phyloP scores from a whole-genome alignment of 2,113 vertebrate species.

The Bujurquina vittata region DNA sequence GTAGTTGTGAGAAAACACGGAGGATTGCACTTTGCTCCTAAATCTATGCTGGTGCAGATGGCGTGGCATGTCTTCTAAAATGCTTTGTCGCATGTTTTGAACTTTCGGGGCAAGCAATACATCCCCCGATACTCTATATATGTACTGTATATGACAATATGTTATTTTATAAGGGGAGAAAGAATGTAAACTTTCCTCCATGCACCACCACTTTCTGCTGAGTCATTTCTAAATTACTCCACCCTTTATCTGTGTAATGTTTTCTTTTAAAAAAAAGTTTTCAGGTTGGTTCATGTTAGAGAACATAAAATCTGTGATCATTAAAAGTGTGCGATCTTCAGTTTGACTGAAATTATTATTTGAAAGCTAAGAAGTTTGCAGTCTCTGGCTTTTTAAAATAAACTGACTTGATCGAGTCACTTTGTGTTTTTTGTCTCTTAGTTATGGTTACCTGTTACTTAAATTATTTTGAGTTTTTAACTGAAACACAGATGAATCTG shows the following conservation, averaged over 20 bases:
- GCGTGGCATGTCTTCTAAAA: not conserved
- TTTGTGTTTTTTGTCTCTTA: not conserved
- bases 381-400: not conserved
- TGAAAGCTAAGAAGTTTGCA: not conserved
- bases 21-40: not conserved
- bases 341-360: not conserved
- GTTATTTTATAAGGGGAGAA: not conserved
- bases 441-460: slow-evolving; percentile 20
- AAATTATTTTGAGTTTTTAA: slow-evolving; percentile 18
- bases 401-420: not conserved
- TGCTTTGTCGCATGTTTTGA: not conserved
- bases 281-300: not conserved
- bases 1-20: not conserved
- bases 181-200: too few species aligned
- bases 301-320: not conserved
- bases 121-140: not conserved
- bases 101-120: not conserved
- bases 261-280: not conserved
- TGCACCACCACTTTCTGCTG: too few species aligned
- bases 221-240: too few species aligned
- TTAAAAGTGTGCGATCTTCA: not conserved
- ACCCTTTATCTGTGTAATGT: too few species aligned
- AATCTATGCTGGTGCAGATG: slow-evolving; percentile 7
- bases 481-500: slow-evolving; percentile 11
- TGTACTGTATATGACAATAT: not conserved